Base-by-base conservation (phyloP, 2,797 vertebrate species). In the Lophius americanus region DNA sequence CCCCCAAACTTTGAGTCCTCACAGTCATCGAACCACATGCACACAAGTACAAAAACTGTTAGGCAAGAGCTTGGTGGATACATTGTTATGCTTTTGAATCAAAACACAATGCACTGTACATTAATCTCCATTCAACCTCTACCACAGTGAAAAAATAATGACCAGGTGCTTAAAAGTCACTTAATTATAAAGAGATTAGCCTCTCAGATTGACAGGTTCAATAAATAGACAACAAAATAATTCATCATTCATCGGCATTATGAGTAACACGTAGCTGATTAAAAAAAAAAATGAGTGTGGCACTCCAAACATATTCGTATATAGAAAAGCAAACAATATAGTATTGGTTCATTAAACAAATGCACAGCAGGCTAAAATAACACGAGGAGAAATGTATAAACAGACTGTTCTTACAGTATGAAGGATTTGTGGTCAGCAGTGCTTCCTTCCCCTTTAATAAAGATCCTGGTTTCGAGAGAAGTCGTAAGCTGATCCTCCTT, bases 31-130 rank as follows among this genome's bases (percentile, higher is more conserved):
- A 77, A 75, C 43, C 83, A 66, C 70, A 93, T 94, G 93, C 93
- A 59, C 93, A 95, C 89, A 92, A 93, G 90, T 92, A 92, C 93
- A 92, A 95, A 92, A 94, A 92, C 60, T 93, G 73, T 80, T 68
- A 77, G 58, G 67, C 74, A 68, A 64, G 72, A 68, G 48, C 14
- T 48, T 70, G 60, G 78, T 85, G 88, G 92, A 78, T 88, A 94
- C 86, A 85, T 79, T 85, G 81, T 85, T 91, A 90, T 90, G 92
- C 92, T 83, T 83, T 85, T 93, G 75, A 93, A 90, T 94, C 90
- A 92, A 94, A 95, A 94, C 93, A 93, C 91, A 89, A 92, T 76
- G 90, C 51, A 36, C 35, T 84, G 74, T 76, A 79, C 53, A 82
- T 87, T 81, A 89, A 85, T 47, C 58, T 91, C 82, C 66, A 67